A percentile compares a stretch with the other conserved stretches of the same genome.
These are phyloP conservation scores for Periplaneta americana DNA, from an alignment of 1,140 invertebrate species.

Conservation along the genomic window DNA sequence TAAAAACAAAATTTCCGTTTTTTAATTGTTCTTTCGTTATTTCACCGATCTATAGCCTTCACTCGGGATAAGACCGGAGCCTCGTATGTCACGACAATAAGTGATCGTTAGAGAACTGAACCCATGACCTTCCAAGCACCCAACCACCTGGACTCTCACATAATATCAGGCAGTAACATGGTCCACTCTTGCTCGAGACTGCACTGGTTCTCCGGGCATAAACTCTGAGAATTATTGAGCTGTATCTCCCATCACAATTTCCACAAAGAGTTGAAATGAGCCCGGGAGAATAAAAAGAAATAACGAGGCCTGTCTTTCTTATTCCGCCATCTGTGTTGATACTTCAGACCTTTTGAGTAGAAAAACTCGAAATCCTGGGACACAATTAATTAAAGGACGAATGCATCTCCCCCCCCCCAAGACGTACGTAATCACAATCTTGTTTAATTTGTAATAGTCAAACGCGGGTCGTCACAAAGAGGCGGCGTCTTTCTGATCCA, in stretches of 20 bases:
- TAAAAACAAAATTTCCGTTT: too few species aligned
- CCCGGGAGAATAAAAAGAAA: not conserved
- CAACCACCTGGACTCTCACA: too few species aligned
- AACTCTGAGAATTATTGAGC: not conserved
- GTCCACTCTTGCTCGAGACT: too few species aligned
- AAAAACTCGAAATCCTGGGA: not conserved
- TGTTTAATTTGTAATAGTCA: not conserved
- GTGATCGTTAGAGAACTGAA: too few species aligned
- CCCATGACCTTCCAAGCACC: too few species aligned
- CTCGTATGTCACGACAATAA: too few species aligned
- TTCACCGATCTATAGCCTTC: too few species aligned
- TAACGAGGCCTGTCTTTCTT: not conserved
- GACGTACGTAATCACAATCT: not conserved
- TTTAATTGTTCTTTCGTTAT: too few species aligned
- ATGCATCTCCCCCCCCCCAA: not conserved
- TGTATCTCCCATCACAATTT: not conserved
- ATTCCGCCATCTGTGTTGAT: not conserved
- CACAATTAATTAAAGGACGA: not conserved
- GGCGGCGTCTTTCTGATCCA: not conserved
- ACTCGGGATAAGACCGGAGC: too few species aligned
- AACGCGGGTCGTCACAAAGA: not conserved
- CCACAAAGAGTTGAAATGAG: not conserved
- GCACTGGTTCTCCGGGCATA: not conserved
- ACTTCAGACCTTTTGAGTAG: not conserved
- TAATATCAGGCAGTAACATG: too few species aligned